Evolutionary conservation across 2,888 invertebrate species (phyloP).

Genomic region (Athalia cordata): DNA sequence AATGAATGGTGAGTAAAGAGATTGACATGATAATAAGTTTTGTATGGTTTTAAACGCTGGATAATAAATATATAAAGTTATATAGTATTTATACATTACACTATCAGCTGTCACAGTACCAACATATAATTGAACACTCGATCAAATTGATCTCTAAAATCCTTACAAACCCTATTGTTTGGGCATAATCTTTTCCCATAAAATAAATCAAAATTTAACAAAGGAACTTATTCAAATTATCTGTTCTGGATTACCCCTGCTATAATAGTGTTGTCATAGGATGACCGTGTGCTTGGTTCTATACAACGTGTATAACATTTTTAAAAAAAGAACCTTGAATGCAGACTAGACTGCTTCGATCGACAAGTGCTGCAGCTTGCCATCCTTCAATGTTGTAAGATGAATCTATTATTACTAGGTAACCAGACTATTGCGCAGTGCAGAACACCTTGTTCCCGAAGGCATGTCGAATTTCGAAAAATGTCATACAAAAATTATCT

Average conservation of each 20-base stretch:
- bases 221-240: not conserved
- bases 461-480: not conserved
- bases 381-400: not conserved
- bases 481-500: slow-evolving; percentile 13
- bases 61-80: not conserved
- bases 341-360: slow-evolving; percentile 6
- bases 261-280: slow-evolving; percentile 7
- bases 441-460: not conserved
- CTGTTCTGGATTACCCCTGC: too few relatives aligned
- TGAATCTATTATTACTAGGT: not conserved
- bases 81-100: not conserved
- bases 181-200: not conserved
- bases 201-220: not conserved
- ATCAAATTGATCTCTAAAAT: too few relatives aligned
- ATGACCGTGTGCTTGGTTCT: slow-evolving; percentile 39
- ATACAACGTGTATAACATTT: slow-evolving; percentile 4
- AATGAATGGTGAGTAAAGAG: not conserved
- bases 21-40: slow-evolving; percentile 15
- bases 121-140: too few relatives aligned
- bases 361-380: not conserved
- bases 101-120: too few relatives aligned
- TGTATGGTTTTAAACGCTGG: not conserved
- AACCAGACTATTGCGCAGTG: not conserved
- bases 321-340: slow-evolving; percentile 9
- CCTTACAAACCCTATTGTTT: too few relatives aligned